Conservation (phyloP, 1,140 invertebrate species). For the Lepidurus apus region DNA sequence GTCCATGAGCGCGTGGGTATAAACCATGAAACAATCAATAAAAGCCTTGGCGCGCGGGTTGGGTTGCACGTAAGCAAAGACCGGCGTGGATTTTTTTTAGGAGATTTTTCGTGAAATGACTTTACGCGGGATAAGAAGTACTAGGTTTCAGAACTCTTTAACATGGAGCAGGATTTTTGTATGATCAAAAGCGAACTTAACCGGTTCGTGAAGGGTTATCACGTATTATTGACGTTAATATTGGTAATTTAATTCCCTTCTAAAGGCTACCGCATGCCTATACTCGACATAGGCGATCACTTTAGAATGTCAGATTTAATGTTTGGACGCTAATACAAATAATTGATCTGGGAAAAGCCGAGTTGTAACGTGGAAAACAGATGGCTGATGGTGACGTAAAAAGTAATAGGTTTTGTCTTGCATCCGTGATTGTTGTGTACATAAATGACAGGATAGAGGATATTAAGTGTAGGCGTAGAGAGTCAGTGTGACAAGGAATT, state of each 20-base stretch:
- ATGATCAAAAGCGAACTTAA: too few species aligned
- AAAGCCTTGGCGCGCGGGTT: not conserved
- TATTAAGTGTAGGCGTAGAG: not conserved
- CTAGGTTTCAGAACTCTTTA: not conserved
- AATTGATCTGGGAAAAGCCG: not conserved
- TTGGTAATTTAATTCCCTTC: too few species aligned
- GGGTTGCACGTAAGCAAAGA: not conserved
- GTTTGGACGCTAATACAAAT: not conserved
- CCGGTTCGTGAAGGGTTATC: too few species aligned
- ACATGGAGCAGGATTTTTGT: too few species aligned
- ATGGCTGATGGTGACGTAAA: not conserved
- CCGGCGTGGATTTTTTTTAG: not conserved
- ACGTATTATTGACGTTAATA: too few species aligned
- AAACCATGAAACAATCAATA: not conserved
- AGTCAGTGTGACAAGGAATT: not conserved
- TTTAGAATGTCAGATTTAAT: not conserved
- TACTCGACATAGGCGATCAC: not conserved
- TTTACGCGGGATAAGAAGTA: not conserved
- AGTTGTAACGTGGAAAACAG: conserved; percentile 12
- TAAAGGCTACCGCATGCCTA: too few species aligned
- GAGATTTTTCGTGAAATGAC: not conserved
- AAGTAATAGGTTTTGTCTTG: not conserved
- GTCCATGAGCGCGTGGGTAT: not conserved
- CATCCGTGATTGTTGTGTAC: not conserved
- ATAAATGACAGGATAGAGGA: not conserved